Evolutionary conservation across 2,797 vertebrate genomes (phyloP), one percentile per base, ranked within the genome.

Genomic region (Lutjanus campechanus): DNA sequence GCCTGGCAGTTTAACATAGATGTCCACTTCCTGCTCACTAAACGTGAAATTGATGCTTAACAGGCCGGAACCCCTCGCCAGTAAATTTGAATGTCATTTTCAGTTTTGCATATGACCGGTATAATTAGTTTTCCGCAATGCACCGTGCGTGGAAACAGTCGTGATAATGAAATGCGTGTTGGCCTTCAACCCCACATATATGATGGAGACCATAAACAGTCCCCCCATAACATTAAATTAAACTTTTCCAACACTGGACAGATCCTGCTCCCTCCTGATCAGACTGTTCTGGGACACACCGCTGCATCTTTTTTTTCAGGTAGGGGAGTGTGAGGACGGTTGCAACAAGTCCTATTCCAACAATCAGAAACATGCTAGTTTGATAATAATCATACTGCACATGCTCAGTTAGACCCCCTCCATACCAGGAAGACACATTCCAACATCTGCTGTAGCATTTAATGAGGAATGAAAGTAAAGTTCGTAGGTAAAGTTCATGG

Each of bases 31-130:
- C 82, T 92, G 89, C 90, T 91, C 89, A 89, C 77, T 85, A 87
- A 77, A 92, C 81, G 88, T 93, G 88, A 92, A 95, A 94, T 91
- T 92, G 90, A 85, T 88, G 89, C 76, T 81, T 86, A 93, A 92
- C 90, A 86, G 86, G 77, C 78, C 49, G 85, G 88, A 91, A 92
- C 88, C 77, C 59, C 55, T 64, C 36, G 64, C 85, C 76, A 55
- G 73, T 91, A 91, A 92, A 92, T 90, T 55, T 86, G 76, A 90
- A 93, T 90, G 86, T 85, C 86, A 90, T 90, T 90, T 88, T 84
- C 79, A 83, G 83, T 89, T 91, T 84, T 89, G 79, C 89, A 84
- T 90, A 89, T 87, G 86, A 87, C 73, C 75, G 74, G 71, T 82
- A 40, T 88, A 90, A 93, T 93, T 95, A 87, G 83, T 90, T 91